Conservation (phyloP, 2,113 vertebrate species). For the Tupaia chinensis region DNA sequence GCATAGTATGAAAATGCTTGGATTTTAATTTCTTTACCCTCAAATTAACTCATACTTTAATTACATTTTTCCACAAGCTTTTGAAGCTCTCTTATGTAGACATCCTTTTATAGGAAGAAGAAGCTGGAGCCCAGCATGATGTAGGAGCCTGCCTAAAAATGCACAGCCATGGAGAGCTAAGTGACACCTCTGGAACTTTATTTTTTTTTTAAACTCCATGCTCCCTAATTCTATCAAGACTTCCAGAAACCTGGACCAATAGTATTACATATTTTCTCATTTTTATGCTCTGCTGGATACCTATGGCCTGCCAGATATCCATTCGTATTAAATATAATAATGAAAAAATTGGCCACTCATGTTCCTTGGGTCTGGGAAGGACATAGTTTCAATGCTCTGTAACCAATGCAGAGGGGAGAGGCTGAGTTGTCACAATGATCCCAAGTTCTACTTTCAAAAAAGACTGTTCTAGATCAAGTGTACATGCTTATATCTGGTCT, state of each 20-base stretch:
- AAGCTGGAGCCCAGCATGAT: neutral
- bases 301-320: neutral
- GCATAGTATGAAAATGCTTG: too few relatives aligned
- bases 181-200: too few relatives aligned
- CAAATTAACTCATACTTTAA: too few relatives aligned
- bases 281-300: neutral
- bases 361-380: neutral
- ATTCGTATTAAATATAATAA: constrained; percentile 23
- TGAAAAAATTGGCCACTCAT: neutral
- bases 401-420: accelerated
- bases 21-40: too few relatives aligned
- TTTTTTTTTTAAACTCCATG: neutral
- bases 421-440: accelerated
- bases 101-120: neutral
- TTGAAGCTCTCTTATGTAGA: too few relatives aligned
- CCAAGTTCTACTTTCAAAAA: neutral
- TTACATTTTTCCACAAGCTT: too few relatives aligned
- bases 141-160: neutral
- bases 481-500: neutral
- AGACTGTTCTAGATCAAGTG: neutral
- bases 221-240: neutral
- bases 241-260: neutral
- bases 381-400: neutral
- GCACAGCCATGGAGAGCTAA: neutral
- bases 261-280: neutral